Percentiles rank a stretch among this genome's conserved stretches.
Evolutionary conservation across 2,113 vertebrate genomes (phyloP).

Genomic region (Columba janthina): DNA sequence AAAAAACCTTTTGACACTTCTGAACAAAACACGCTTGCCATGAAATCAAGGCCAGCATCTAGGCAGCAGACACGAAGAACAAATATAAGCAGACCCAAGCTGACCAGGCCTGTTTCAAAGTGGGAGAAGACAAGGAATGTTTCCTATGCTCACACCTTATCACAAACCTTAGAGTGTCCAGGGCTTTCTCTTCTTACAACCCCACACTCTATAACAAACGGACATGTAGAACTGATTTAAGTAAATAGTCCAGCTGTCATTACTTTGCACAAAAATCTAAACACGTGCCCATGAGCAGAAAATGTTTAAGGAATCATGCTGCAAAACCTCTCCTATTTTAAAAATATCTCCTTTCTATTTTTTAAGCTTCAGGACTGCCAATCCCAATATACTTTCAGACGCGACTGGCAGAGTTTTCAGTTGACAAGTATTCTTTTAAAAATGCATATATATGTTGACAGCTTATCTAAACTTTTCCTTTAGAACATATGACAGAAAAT

Average conservation of each 20-base stretch:
- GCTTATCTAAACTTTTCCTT: constrained; percentile 53
- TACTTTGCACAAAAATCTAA: background rate
- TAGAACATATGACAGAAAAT: constrained; percentile 54
- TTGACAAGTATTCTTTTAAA: constrained; percentile 6
- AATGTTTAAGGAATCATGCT: background rate
- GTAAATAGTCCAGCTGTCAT: background rate
- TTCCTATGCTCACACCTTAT: background rate
- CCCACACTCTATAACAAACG: background rate
- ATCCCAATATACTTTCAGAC: constrained; percentile 14
- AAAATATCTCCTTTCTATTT: background rate
- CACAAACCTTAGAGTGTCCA: background rate
- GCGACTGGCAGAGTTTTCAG: constrained; percentile 4
- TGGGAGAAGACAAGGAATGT: background rate
- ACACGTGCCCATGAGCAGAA: background rate
- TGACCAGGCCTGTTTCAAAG: background rate
- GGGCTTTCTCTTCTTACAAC: background rate
- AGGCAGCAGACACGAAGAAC: background rate
- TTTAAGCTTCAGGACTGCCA: background rate
- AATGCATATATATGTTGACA: background rate
- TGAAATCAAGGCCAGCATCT: background rate
- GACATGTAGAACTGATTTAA: background rate
- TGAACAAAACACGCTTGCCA: background rate
- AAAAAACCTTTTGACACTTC: background rate
- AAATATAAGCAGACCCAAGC: background rate
- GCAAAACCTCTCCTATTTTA: background rate